Evolutionary conservation across 1,140 invertebrate species (phyloP).

Genomic region (Adoxophyes honmai): DNA sequence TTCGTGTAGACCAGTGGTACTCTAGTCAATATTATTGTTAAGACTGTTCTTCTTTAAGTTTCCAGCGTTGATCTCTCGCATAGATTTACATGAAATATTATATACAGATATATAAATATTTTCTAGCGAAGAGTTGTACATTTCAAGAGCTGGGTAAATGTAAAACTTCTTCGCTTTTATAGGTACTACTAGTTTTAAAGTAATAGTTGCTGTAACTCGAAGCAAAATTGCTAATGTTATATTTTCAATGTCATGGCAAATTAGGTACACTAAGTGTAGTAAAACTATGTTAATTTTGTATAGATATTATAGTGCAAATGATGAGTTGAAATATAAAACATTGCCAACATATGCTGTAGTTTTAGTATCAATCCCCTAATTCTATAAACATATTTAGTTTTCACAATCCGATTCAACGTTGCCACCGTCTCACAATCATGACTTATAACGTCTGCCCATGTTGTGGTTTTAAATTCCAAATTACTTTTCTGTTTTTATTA

Average conservation of each 20-base stretch:
- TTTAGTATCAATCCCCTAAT: conserved; percentile 15
- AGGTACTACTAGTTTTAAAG: conserved; percentile 20
- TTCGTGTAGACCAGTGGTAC: conserved; percentile 18
- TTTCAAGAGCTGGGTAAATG: conserved; percentile 71
- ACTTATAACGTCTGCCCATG: too few relatives aligned
- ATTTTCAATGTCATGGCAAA: conserved; percentile 28
- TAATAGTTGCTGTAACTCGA: conserved; percentile 23
- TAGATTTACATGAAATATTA: conserved; percentile 18
- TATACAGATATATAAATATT: conserved; percentile 16
- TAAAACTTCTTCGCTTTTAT: conserved; percentile 50
- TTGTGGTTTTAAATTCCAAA: not conserved
- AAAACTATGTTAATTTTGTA: conserved; percentile 44
- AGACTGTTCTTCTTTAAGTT: conserved; percentile 31
- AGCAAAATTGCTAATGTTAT: conserved; percentile 30
- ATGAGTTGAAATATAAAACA: conserved; percentile 71
- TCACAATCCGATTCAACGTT: too few relatives aligned
- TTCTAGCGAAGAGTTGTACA: conserved; percentile 58
- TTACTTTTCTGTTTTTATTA: conserved; percentile 3
- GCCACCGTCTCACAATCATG: too few relatives aligned
- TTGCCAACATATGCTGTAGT: conserved; percentile 42
- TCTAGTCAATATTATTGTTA: conserved; percentile 39
- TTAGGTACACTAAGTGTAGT: conserved; percentile 15
- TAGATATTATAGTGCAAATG: conserved; percentile 62
- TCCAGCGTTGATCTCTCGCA: conserved; percentile 24
- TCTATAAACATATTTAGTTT: too few relatives aligned